phyloP scores from a whole-genome alignment of 2,113 vertebrate genomes.

The Aythya baeri region DNA sequence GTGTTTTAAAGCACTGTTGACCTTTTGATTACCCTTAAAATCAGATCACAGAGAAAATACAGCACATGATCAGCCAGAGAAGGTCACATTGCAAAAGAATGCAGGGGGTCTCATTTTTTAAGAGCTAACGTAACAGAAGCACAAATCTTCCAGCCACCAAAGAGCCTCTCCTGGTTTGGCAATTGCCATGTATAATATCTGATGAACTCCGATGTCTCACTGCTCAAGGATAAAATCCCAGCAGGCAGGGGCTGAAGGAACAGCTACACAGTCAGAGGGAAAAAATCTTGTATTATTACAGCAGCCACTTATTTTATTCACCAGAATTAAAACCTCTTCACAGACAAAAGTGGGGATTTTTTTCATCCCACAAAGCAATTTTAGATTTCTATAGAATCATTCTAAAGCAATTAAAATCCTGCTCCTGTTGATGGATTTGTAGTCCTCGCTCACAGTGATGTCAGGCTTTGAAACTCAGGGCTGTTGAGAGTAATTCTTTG shows the following conservation, averaged over 20 bases:
- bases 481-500: constrained; percentile 29
- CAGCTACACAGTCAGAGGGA: constrained; percentile 26
- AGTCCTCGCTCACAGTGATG: background rate
- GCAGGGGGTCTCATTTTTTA: constrained; percentile 58
- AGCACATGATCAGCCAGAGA: constrained; percentile 12
- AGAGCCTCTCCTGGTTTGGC: constrained; percentile 40
- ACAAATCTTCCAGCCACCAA: constrained; percentile 55
- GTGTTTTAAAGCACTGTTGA: constrained; percentile 45
- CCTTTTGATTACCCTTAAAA: constrained; percentile 51
- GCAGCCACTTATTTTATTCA: background rate
- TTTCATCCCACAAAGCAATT: constrained; percentile 20
- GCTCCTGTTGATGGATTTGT: constrained; percentile 42
- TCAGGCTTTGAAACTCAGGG: constrained; percentile 49
- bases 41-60: constrained; percentile 43
- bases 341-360: constrained; percentile 10
- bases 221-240: constrained; percentile 33
- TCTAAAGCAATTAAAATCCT: constrained; percentile 49
- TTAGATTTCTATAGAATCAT: constrained; percentile 44
- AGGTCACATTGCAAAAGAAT: constrained; percentile 65
- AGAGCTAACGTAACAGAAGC: constrained; percentile 25
- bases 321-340: constrained; percentile 52
- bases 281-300: constrained; percentile 21
- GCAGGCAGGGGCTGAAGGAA: constrained; percentile 25
- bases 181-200: constrained; percentile 43
- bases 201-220: constrained; percentile 35